A percentile compares a stretch with the other conserved stretches of the same genome.
Evolutionary conservation across 2,888 invertebrate genomes (phyloP).

Genomic region (Amaurobius ferox): DNA sequence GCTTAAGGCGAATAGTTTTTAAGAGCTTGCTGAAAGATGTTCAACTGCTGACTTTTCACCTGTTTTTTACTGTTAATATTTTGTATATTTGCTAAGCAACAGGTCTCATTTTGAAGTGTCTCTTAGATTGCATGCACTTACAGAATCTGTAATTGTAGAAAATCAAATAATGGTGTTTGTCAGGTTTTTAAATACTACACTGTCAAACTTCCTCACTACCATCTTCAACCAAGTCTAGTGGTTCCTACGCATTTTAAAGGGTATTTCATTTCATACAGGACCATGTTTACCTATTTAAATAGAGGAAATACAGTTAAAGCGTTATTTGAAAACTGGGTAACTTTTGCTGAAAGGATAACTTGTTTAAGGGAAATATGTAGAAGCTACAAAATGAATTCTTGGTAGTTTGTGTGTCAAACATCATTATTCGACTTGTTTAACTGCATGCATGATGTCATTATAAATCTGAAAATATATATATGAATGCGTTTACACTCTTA

Average conservation of each 20-base stretch:
- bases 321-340: too few species aligned
- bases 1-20: slow-evolving; percentile 9
- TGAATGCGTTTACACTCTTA: too few species aligned
- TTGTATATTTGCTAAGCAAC: slow-evolving; percentile 47
- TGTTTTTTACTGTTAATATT: slow-evolving; percentile 51
- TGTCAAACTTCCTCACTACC: background rate
- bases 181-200: background rate
- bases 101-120: slow-evolving; percentile 1
- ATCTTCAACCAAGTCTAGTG: background rate
- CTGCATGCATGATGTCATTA: background rate
- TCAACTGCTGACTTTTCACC: slow-evolving; percentile 46
- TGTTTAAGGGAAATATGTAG: too few species aligned
- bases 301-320: too few species aligned
- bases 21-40: slow-evolving; percentile 15
- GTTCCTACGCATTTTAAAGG: background rate
- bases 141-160: background rate
- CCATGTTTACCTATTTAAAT: too few species aligned
- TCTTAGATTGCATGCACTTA: slow-evolving; percentile 4
- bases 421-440: background rate
- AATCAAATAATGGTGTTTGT: background rate
- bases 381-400: too few species aligned
- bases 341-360: too few species aligned
- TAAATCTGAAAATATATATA: too few species aligned
- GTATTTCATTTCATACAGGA: background rate
- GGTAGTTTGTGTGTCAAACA: background rate